Conservation (phyloP, 2,113 vertebrate species). For the Suricata suricatta region DNA sequence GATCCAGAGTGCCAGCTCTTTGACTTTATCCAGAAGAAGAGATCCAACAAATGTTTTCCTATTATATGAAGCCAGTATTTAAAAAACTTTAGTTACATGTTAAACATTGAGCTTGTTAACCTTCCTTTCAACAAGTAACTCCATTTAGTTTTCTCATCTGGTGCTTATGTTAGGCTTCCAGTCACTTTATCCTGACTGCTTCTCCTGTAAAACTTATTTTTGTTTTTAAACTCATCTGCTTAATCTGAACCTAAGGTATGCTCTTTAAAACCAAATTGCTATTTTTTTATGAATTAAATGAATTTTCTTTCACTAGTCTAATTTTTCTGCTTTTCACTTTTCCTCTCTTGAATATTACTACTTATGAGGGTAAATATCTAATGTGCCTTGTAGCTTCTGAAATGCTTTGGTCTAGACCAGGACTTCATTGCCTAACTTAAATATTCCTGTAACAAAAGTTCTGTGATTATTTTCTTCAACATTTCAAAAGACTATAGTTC, state of each 20-base stretch:
- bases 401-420: not conserved
- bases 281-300: conserved; percentile 15
- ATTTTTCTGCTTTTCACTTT: not conserved
- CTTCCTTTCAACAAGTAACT: not conserved
- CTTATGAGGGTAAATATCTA: not conserved
- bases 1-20: not conserved
- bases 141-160: conserved; percentile 7
- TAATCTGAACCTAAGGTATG: not conserved
- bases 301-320: not conserved
- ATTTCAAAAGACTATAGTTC: conserved; percentile 23
- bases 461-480: not conserved
- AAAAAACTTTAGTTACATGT: not conserved
- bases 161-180: not conserved
- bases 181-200: not conserved
- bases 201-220: not conserved
- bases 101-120: not conserved
- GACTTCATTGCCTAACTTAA: conserved; percentile 30
- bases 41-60: conserved; percentile 11
- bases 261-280: not conserved
- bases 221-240: not conserved
- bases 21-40: not conserved
- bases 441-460: not conserved
- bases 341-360: not conserved
- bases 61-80: conserved; percentile 11
- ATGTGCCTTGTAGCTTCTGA: not conserved